These are phyloP conservation scores for Solenopsis fugax DNA, from an alignment of 1,140 invertebrate species.

Conservation along the genomic window DNA sequence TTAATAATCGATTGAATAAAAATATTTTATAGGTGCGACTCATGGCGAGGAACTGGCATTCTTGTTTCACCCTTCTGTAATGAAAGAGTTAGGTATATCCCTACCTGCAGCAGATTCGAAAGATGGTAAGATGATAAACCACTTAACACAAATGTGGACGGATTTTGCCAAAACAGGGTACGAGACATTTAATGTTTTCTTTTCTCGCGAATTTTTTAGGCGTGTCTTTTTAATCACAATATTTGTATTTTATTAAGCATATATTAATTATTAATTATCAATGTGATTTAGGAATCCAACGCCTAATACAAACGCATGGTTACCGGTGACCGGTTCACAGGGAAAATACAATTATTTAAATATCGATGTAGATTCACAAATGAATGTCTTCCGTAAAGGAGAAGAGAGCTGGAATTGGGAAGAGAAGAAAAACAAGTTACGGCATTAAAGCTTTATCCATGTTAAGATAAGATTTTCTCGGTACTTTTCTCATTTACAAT, in stretches of 20 bases:
- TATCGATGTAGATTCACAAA: constrained; percentile 55
- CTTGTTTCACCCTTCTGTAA: constrained; percentile 67
- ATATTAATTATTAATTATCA: constrained; percentile 36
- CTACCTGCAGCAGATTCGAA: neutral
- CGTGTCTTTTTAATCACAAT: neutral
- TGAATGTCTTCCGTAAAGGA: constrained; percentile 43
- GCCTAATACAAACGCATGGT: constrained; percentile 67
- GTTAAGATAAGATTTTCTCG: neutral
- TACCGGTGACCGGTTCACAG: constrained; percentile 31
- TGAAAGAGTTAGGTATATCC: neutral
- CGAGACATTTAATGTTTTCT: neutral
- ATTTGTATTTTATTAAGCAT: neutral
- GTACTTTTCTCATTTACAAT: neutral
- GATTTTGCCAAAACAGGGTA: constrained; percentile 77
- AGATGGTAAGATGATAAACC: constrained; percentile 67
- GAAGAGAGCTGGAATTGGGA: constrained; percentile 62
- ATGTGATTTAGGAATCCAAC: constrained; percentile 54
- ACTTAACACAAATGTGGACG: constrained; percentile 78
- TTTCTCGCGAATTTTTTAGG: no score
- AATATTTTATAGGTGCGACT: constrained; percentile 69
- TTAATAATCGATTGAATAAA: neutral
- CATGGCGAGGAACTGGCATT: constrained; percentile 79
- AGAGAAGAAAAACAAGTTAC: constrained; percentile 62
- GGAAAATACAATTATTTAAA: constrained; percentile 64
- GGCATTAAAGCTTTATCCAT: neutral